phyloP scores from a whole-genome alignment of 2,888 invertebrate genomes.

The Trissonchulus sp. region DNA sequence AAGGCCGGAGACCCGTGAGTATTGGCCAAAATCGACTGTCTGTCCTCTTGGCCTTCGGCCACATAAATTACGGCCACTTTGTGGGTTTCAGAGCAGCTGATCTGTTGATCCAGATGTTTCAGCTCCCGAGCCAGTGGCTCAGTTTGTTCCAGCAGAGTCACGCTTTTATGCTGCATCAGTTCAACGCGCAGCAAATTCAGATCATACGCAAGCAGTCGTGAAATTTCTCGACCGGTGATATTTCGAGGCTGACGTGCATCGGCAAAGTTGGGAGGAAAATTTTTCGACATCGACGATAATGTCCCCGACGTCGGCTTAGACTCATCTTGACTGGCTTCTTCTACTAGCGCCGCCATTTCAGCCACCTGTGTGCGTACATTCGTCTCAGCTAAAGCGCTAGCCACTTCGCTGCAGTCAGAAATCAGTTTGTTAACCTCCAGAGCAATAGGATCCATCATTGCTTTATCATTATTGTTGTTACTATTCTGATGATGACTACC shows the following conservation, averaged over 20 bases:
- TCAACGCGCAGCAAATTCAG: background rate
- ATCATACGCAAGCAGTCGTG: conserved; percentile 16
- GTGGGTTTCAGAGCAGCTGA: conserved; percentile 71
- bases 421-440: background rate
- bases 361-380: no score
- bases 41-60: conserved; percentile 89
- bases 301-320: no score
- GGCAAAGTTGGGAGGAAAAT: no score
- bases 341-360: no score
- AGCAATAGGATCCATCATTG: no score
- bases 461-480: no score
- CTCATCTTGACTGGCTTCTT: no score
- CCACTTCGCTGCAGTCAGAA: background rate
- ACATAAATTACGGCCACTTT: conserved; percentile 84
- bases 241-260: no score
- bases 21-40: conserved; percentile 84
- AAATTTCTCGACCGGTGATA: background rate
- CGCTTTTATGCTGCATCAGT: no score
- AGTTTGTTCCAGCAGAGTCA: conserved; percentile 36
- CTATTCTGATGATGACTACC: no score
- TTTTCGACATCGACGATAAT: no score
- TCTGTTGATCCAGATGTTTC: conserved; percentile 73
- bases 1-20: conserved; percentile 84
- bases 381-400: background rate
- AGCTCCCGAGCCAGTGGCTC: conserved; percentile 82